These are phyloP conservation scores for Deroplatys truncata DNA, from an alignment of 2,888 invertebrate genomes.

Conservation along the genomic window DNA sequence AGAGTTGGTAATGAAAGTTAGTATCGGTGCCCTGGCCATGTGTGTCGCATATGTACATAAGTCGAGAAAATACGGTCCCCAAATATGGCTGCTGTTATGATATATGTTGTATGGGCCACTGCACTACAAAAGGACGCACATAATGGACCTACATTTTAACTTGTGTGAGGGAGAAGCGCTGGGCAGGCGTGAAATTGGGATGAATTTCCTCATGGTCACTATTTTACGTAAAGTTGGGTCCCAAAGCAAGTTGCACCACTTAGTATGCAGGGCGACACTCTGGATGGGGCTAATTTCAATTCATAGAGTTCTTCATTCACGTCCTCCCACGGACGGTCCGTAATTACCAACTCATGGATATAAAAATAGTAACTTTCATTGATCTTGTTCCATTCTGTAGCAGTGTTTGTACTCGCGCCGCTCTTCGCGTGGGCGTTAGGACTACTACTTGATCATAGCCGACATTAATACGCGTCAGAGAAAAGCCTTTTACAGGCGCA, in stretches of 20 bases:
- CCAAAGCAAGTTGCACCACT: background rate
- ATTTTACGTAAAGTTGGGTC: slow-evolving; percentile 8
- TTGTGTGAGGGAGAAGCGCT: background rate
- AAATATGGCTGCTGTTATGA: background rate
- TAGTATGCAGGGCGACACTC: background rate
- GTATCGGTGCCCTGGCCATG: background rate
- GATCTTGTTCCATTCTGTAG: background rate
- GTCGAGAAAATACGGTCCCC: background rate
- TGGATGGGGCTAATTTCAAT: background rate
- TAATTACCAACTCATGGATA: background rate
- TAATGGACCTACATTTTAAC: slow-evolving; percentile 6
- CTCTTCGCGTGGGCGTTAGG: too few relatives aligned
- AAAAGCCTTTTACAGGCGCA: too few relatives aligned
- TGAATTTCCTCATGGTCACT: slow-evolving; percentile 14
- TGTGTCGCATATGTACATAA: background rate
- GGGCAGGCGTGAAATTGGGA: slow-evolving; percentile 17
- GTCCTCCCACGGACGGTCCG: background rate
- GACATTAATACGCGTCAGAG: background rate
- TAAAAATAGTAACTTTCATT: background rate
- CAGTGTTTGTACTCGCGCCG: background rate
- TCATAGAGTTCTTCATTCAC: background rate
- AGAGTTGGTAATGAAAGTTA: background rate
- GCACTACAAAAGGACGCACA: background rate
- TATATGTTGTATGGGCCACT: background rate
- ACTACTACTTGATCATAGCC: too few relatives aligned